Evolutionary conservation across 2,888 invertebrate species (phyloP).

Genomic region (Eugnorisma glareosa): DNA sequence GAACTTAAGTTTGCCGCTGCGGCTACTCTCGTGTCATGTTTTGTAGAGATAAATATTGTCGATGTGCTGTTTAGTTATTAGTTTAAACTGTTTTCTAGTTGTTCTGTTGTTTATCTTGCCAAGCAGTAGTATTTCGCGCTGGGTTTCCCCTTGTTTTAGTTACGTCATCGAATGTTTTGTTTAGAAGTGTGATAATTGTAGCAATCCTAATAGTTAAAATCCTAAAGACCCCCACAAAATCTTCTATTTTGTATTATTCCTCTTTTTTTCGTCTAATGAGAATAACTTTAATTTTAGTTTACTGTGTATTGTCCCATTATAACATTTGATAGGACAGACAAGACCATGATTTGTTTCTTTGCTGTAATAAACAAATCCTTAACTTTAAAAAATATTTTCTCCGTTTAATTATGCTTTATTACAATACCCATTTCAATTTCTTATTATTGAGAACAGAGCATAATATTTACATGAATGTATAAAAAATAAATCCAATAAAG

Average conservation of each 20-base stretch:
- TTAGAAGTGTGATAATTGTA: conserved; percentile 3
- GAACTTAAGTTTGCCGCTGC: conserved; percentile 32
- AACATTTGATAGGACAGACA: not conserved
- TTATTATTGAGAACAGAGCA: not conserved
- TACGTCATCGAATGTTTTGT: conserved; percentile 37
- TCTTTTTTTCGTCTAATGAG: not conserved
- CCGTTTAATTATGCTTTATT: too few species aligned
- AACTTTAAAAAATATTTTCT: too few species aligned
- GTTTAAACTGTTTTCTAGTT: conserved; percentile 1
- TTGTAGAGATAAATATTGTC: not conserved
- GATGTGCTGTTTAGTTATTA: not conserved
- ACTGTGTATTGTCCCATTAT: not conserved
- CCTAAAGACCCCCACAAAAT: not conserved
- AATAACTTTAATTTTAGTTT: not conserved
- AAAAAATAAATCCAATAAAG: not conserved
- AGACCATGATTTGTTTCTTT: not conserved
- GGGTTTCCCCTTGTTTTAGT: conserved; percentile 21
- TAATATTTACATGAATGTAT: not conserved
- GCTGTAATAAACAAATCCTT: not conserved
- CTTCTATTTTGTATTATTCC: too few species aligned
- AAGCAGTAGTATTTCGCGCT: not conserved
- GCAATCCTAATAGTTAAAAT: not conserved
- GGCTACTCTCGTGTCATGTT: conserved; percentile 14
- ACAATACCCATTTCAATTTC: too few species aligned
- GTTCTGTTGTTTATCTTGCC: conserved; percentile 23